Evolutionary conservation across 2,888 invertebrate species (phyloP), one percentile per base, ranked within the genome.

Genomic region (Dolichopus griseipennis): DNA sequence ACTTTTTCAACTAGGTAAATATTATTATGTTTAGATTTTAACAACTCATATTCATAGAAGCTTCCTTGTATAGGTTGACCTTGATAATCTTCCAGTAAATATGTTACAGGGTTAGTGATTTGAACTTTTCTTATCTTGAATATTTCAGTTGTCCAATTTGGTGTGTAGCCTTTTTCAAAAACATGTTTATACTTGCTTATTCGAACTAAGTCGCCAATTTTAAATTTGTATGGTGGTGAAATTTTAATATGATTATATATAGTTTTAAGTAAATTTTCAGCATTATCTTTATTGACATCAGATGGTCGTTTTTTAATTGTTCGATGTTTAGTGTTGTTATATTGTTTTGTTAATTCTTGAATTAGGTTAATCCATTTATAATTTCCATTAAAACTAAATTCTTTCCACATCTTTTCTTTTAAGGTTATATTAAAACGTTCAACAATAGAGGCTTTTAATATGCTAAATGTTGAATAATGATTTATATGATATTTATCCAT

Each of bases 1-100:
- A 77, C 70, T 71, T 75, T 76, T 69, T 77, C 76, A 22, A 78
- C 72, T 27, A 78, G 68, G 70, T 76, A 77, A 21, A 76, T 68
- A 64, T 78, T 71, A 2, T 75, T 73, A 74, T 75, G 69, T 69
- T 73, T 74, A 0, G 72, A 74, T 72, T 75, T 75, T 67, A 73
- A 73, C 9, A 77, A 64, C 73, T 78, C 77, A 66, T 73, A 64
- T 70, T 72, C 73, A 70, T 78, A 78, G 72, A 78, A 78, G 8
- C 72, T 69, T 33, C 77, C 77, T 43, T 73, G 70, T 22, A 79
- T 76, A 7, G 70, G 68, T 43, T 76, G 69, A 64, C 73, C 70
- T 61, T 72, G 69, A 70, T 73, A 67, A 73, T 78, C 73, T 71
- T 71, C 67, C 62, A 75, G 37, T 43, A 71, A 63, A 71, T 76